phyloP scores from a whole-genome alignment of 1,140 invertebrate species.

The Ruditapes philippinarum region DNA sequence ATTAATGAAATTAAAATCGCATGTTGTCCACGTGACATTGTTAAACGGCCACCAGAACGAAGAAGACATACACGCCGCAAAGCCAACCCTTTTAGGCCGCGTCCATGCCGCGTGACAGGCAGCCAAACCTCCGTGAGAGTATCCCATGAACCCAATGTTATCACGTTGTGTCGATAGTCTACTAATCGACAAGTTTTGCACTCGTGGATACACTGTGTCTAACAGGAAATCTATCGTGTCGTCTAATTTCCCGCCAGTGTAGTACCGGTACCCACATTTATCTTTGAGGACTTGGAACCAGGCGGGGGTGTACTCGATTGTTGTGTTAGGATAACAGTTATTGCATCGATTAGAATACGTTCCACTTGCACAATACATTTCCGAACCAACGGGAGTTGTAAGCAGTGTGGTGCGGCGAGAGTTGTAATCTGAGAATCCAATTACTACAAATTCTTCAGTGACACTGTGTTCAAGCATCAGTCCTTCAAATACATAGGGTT shows the following conservation, averaged over 20 bases:
- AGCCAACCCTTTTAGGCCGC: background rate
- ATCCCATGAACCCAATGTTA: background rate
- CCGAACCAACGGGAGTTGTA: background rate
- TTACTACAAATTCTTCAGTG: background rate
- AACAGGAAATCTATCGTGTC: background rate
- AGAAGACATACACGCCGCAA: background rate
- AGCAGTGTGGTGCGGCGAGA: background rate
- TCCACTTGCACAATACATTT: background rate
- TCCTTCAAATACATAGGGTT: background rate
- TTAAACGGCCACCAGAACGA: background rate
- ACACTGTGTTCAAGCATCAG: background rate
- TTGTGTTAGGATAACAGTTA: background rate
- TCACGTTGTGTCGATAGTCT: background rate
- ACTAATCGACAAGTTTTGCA: background rate
- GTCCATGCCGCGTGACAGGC: background rate
- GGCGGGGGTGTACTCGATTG: background rate
- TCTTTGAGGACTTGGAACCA: background rate
- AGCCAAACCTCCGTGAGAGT: background rate
- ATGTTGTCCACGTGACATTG: background rate
- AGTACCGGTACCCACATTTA: background rate
- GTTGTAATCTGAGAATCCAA: background rate
- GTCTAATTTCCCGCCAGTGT: background rate
- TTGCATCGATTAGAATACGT: background rate
- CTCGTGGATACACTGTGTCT: background rate
- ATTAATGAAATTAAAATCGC: background rate